Conservation (phyloP, 2,797 vertebrate genomes). For the Chelon auratus region DNA sequence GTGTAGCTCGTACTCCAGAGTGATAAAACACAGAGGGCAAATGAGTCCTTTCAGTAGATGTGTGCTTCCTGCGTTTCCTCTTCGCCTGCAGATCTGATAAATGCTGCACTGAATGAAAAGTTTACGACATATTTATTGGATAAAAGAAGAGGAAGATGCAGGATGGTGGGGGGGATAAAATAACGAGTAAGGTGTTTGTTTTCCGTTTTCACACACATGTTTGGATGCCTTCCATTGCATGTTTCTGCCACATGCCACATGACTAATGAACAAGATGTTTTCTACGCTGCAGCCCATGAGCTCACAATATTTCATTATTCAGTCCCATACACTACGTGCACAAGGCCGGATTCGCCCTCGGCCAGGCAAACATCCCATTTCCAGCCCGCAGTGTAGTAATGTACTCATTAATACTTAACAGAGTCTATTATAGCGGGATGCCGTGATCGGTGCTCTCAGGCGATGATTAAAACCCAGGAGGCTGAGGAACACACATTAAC, state of each 20-base stretch:
- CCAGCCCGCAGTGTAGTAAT: conserved; percentile 53
- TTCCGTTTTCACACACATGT: background rate
- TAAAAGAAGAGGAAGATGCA: background rate
- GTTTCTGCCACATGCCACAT: conserved; percentile 21
- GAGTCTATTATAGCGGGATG: conserved; percentile 44
- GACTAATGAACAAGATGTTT: conserved; percentile 52
- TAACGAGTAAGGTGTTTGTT: conserved; percentile 1
- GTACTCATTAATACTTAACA: conserved; percentile 73
- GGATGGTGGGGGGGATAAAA: background rate
- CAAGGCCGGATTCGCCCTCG: conserved; percentile 38
- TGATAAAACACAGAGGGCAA: conserved; percentile 32
- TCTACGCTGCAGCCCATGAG: conserved; percentile 44
- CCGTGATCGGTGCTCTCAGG: conserved; percentile 42
- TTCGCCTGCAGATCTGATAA: conserved; percentile 37
- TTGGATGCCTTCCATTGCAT: conserved; percentile 1
- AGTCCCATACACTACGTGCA: conserved; percentile 23
- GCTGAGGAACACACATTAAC: conserved; percentile 22
- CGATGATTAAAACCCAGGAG: conserved; percentile 56
- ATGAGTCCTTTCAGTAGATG: conserved; percentile 35
- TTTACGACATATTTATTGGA: conserved; percentile 9
- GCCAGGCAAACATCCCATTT: conserved; percentile 59
- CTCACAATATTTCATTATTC: conserved; percentile 64
- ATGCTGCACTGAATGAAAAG: conserved; percentile 44
- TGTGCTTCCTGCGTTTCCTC: conserved; percentile 1
- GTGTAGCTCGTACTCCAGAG: conserved; percentile 8